Evolutionary conservation across 1,140 invertebrate genomes (phyloP).

Genomic region (Psilanteris sp.): DNA sequence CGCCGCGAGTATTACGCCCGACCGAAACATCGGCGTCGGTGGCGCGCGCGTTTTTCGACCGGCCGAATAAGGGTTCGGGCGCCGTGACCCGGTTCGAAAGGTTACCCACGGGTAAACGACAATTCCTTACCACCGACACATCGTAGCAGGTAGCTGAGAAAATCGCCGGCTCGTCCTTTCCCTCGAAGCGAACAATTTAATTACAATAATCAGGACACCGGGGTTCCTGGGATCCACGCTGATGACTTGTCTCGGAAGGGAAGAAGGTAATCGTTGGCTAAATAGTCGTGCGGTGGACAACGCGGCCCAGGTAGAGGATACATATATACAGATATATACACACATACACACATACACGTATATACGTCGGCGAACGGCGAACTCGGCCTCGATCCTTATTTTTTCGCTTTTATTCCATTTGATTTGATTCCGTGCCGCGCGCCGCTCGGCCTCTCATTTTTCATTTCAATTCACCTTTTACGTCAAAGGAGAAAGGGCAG

Average conservation of each 20-base stretch:
- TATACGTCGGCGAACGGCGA: slow-evolving; percentile 29
- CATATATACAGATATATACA: too few species aligned
- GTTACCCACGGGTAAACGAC: slow-evolving; percentile 58
- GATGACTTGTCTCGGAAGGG: slow-evolving; percentile 69
- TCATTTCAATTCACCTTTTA: slow-evolving; percentile 64
- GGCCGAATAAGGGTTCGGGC: too few species aligned
- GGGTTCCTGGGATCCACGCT: slow-evolving; percentile 70
- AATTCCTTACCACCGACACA: slow-evolving; percentile 46
- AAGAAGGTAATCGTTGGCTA: slow-evolving; percentile 72
- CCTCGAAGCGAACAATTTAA: slow-evolving; percentile 71
- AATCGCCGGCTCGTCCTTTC: slow-evolving; percentile 57
- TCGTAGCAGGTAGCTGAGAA: slow-evolving; percentile 65
- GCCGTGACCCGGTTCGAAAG: slow-evolving; percentile 40
- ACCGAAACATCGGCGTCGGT: too few species aligned
- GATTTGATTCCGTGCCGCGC: slow-evolving; percentile 5
- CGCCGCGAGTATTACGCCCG: too few species aligned
- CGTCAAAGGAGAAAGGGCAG: slow-evolving; percentile 53
- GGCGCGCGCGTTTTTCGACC: too few species aligned
- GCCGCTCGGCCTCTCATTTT: slow-evolving; percentile 45
- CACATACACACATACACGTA: too few species aligned
- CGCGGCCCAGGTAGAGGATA: slow-evolving; percentile 47
- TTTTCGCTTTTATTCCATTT: slow-evolving; percentile 8
- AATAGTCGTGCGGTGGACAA: slow-evolving; percentile 67
- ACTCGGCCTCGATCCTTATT: slow-evolving; percentile 35
- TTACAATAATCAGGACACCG: slow-evolving; percentile 76